Base-by-base conservation (phyloP, 2,797 vertebrate genomes). In the Lateolabrax maculatus region DNA sequence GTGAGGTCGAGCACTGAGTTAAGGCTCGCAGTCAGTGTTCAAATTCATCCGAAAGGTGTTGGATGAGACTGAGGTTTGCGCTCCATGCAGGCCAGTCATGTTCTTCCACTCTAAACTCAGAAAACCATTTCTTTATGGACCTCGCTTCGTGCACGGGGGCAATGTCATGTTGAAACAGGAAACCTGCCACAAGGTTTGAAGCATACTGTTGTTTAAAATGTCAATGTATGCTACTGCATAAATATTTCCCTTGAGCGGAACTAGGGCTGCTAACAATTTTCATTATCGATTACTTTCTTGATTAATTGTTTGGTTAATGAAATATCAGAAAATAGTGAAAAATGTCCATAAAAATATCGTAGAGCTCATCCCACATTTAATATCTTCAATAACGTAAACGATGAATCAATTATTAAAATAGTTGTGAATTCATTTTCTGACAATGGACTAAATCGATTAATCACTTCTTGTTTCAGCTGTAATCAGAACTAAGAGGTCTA, bases 21-120 rank as follows among this genome's bases (percentile, higher is more conserved):
- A 27, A 29, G 23, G 23, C 60, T 63, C 61, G 0, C 49, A 27
- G 57, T 63, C 29, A 11, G 13, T 3, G 5, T 61, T 56, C 27
- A 16, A 34, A 15, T 57, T 34, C 43, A 68, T 8, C 48, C 18
- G 18, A 41, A 58, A 73, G 62, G 29, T 85, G 48, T 57, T 39
- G 23, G 51, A 60, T 34, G 53, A n/a, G 21, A 29, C n/a, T 51
- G 63, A 58, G 48, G 66, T 72, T 36, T 36, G 29, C 10, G 49
- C 23, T 67, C 62, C 57, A 23, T 27, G 53, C 56, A 41, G 65
- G 25, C n/a, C 55, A 52, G 36, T 46, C 37, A 5, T 44, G 31
- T 61, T 71, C 21, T 58, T 81, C 43, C 41, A 39, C 39, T 15
- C 25, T 34, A 39, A 77, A 61, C 39, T 55, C 29, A 21, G 29